Base-by-base conservation (phyloP, 1,140 invertebrate genomes). In the Apocrypta bakeri region DNA sequence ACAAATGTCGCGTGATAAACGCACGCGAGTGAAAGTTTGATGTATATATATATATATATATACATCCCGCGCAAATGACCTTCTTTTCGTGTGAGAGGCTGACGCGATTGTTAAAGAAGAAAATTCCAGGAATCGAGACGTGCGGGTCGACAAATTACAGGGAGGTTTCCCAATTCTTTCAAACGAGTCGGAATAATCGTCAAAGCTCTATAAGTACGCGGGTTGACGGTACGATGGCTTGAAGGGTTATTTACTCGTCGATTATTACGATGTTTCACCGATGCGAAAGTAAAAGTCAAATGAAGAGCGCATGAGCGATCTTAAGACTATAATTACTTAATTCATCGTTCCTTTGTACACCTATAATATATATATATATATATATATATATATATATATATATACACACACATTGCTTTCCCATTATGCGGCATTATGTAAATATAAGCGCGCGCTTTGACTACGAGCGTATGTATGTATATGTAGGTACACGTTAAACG, bases 121-220 rank as follows among this genome's bases (percentile, higher is more conserved):
- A 33, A 81, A 75, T 71, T 76, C 21, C 64, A n/a, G 6, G 48
- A 61, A 82, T 77, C 61, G 33, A 71, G 73, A 6, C n/a, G 25
- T 21, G 64, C 24, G n/a, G 24, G 31, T 6, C 61, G 33, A 68
- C 8, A 73, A 42, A 29, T 33, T 81, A 48, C 40, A 48, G 27
- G 72, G 7, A n/a, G 2, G 33, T 9, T 68, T 12, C 17, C 68
- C 21, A 71, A 79, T 72, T 72, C 29, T 72, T 61, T n/a, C 21
- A 0, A 66, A 77, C 14, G 21, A 33, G 11, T 11, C 63, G 42
- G 7, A 66, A 29, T 21, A 66, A 24, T 77, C 37, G 63, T 24
- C 24, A 68, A 11, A 37, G 8, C 56, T 0, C 24, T 64, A n/a
- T n/a, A 9, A 24, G 63, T 2, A 56, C n/a, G 11, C 12, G n/a